phyloP scores from a whole-genome alignment of 2,113 vertebrate species.

The Alces alces region DNA sequence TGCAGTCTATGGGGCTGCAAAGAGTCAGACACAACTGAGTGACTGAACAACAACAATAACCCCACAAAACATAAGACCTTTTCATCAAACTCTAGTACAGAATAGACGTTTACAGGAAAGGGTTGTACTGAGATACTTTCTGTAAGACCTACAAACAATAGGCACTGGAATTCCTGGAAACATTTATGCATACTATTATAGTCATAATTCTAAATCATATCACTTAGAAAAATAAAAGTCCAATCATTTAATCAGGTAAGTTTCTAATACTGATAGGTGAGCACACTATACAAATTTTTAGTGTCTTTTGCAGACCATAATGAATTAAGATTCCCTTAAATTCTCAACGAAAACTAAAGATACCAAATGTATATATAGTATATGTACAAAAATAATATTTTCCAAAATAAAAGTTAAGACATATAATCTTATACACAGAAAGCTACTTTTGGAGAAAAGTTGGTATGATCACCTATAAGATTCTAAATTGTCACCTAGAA shows the following conservation, averaged over 20 bases:
- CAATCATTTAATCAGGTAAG: not conserved
- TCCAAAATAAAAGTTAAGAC: conserved; percentile 14
- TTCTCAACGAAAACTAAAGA: not conserved
- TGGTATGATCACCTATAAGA: not conserved
- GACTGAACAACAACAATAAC: not conserved
- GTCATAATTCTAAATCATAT: not conserved
- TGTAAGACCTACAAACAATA: not conserved
- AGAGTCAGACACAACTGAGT: not conserved
- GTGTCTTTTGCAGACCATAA: not conserved
- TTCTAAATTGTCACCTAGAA: not conserved
- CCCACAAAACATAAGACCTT: not conserved
- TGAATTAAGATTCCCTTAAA: not conserved
- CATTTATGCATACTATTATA: not conserved
- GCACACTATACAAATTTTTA: not conserved
- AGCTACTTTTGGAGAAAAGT: not conserved
- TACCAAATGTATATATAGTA: not conserved
- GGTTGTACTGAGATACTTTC: not conserved
- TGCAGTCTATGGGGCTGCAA: not conserved
- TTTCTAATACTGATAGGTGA: not conserved
- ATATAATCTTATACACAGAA: not conserved
- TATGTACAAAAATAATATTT: not conserved
- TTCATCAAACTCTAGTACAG: not conserved
- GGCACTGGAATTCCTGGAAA: not conserved
- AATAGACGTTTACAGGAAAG: not conserved
- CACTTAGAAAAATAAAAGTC: not conserved